Percentiles rank a stretch among this genome's conserved stretches.
phyloP scores from a whole-genome alignment of 2,888 invertebrate genomes.

The Apocheima hispidaria region DNA sequence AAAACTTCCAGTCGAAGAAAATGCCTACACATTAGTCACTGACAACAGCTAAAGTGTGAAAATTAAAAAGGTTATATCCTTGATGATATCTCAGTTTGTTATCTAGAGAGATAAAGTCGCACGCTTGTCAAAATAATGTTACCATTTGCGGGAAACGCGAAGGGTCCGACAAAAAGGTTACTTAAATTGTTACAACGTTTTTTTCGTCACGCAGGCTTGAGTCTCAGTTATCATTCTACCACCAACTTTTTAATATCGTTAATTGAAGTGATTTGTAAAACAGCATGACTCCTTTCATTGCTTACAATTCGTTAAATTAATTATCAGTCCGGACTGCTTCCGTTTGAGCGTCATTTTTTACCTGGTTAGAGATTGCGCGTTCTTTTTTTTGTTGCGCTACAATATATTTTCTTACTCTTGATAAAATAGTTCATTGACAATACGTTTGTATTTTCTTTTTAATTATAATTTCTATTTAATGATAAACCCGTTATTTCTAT shows the following conservation, averaged over 20 bases:
- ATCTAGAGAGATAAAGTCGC: conserved; percentile 70
- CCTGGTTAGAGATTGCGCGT: conserved; percentile 58
- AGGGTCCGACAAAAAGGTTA: conserved; percentile 46
- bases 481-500: conserved; percentile 3
- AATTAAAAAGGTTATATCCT: conserved; percentile 20
- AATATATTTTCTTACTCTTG: conserved; percentile 24
- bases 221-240: conserved; percentile 70
- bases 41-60: conserved; percentile 13
- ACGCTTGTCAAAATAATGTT: conserved; percentile 72
- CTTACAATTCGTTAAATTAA: conserved; percentile 85
- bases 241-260: conserved; percentile 84
- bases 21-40: not conserved
- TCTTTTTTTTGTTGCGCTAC: conserved; percentile 49
- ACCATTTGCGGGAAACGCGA: conserved; percentile 55
- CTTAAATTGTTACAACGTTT: conserved; percentile 47
- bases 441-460: not conserved
- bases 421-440: not conserved
- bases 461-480: not conserved
- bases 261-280: conserved; percentile 87
- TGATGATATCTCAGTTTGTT: conserved; percentile 50
- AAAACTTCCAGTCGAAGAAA: not conserved
- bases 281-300: conserved; percentile 86
- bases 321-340: conserved; percentile 82
- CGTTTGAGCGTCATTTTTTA: conserved; percentile 81
- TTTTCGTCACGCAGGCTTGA: conserved; percentile 70